phyloP scores from a whole-genome alignment of 2,113 vertebrate genomes.

The Tinamus guttatus region DNA sequence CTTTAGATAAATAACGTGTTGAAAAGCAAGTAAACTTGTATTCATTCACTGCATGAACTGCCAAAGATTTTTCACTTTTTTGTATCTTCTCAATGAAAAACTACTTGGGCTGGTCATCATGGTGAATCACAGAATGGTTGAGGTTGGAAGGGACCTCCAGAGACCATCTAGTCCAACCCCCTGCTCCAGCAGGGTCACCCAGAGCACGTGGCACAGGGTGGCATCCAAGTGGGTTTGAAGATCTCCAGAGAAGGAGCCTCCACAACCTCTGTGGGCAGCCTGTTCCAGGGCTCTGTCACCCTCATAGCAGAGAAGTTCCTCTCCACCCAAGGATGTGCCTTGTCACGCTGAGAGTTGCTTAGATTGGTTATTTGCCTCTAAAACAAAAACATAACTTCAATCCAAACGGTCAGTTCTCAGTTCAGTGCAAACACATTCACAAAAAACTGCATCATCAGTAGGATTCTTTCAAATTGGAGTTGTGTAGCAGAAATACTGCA shows the following conservation, averaged over 20 bases:
- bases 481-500: background rate
- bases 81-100: background rate
- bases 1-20: background rate
- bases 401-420: background rate
- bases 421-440: background rate
- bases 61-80: background rate
- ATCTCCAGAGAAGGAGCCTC: no score
- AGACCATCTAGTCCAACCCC: no score
- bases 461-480: background rate
- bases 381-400: background rate
- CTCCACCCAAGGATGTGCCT: background rate
- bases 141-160: no score
- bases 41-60: background rate
- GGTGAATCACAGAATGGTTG: no score
- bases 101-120: no score
- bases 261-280: no score
- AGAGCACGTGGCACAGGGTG: no score
- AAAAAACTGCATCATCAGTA: background rate
- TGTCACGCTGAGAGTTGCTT: accelerated
- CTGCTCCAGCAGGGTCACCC: no score
- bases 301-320: no score
- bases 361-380: background rate
- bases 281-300: no score
- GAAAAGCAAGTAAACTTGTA: background rate
- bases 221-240: no score